Evolutionary conservation across 1,140 invertebrate species (phyloP), one percentile per base, ranked within the genome.

Genomic region (Conopomorpha cramerella): DNA sequence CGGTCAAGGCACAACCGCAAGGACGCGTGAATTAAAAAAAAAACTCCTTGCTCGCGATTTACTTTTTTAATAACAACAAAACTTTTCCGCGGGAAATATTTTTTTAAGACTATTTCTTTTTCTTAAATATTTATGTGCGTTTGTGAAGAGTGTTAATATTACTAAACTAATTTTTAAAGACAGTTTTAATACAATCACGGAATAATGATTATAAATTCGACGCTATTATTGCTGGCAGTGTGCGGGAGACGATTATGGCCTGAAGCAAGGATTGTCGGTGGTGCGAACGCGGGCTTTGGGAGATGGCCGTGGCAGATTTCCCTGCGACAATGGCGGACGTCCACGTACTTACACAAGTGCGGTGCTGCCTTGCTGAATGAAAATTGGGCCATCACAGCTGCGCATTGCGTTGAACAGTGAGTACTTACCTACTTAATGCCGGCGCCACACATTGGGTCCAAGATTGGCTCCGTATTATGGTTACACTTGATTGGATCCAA

Each of bases 361-460:
- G 95, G 96, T 0, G 94, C 93, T 0, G 93, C 95, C 0, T 81
- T 98, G 16, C 68, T 98, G 15, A 96, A 93, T 62, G 92, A 96
- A 74, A 93, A 95, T 73, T 98, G 95, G 95, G 93, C 95, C 1
- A 93, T 98, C 36, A 97, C 93, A 13, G 95, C 96, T 1, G 95
- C 95, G 34, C 95, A 98, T 72, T 98, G 95, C 62, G 94, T 98
- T 41, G 91, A 94, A 79, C 91, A 92, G 93, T 95, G 80, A 86
- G 84, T 61, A 43, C 34, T 30, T 38, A 39, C 11, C 12, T 10
- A 13, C 12, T 13, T 19, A 18, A 8, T 8, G 2, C 6, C 16
- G 10, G 30, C 2, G 30, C 10, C 8, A 2, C 2, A 12, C 3
- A 30, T 31, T 38, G 39, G 30, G 31, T 31, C 34, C 16, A n/a